Percentiles rank a stretch among this genome's conserved stretches.
Evolutionary conservation across 1,140 invertebrate genomes (phyloP).

Genomic region (Acromyrmex echinatior): DNA sequence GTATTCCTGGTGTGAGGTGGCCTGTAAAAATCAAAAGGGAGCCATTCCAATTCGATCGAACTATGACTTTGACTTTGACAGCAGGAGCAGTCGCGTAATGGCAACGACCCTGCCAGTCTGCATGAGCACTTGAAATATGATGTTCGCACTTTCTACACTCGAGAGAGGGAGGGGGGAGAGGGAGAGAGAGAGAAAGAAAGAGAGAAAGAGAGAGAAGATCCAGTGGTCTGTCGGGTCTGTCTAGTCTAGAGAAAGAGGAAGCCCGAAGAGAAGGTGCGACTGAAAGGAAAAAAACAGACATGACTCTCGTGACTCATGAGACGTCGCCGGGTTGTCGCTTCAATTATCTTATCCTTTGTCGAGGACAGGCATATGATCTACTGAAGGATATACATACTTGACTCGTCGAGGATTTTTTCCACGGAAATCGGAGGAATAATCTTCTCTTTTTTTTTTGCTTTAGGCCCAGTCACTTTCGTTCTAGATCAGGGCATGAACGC

Average conservation of each 20-base stretch:
- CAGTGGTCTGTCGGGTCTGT: not conserved
- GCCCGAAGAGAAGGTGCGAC: not conserved
- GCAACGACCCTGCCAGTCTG: slow-evolving; percentile 22
- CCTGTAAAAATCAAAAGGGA: not conserved
- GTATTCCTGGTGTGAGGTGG: not conserved
- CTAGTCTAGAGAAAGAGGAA: not conserved
- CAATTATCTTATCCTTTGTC: not conserved
- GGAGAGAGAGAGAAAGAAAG: not conserved
- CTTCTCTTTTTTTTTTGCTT: not conserved
- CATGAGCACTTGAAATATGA: not conserved
- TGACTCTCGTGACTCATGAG: not conserved
- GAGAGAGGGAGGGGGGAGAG: not conserved
- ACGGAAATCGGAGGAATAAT: not conserved
- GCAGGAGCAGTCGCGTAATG: slow-evolving; percentile 24
- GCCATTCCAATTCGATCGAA: not conserved
- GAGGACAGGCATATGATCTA: not conserved
- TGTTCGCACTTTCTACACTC: slow-evolving; percentile 16
- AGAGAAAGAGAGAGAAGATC: not conserved
- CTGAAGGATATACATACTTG: not conserved
- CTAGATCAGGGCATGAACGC: not conserved
- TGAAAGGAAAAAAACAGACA: not conserved
- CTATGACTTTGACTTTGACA: not conserved
- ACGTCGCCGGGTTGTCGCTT: not conserved
- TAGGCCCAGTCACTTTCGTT: not conserved
- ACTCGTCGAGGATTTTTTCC: not conserved